Percentiles rank a stretch among this genome's conserved stretches.
These are phyloP conservation scores for Schizothorax lantsangensis DNA, from an alignment of 2,797 vertebrate species.

Conservation along the genomic window DNA sequence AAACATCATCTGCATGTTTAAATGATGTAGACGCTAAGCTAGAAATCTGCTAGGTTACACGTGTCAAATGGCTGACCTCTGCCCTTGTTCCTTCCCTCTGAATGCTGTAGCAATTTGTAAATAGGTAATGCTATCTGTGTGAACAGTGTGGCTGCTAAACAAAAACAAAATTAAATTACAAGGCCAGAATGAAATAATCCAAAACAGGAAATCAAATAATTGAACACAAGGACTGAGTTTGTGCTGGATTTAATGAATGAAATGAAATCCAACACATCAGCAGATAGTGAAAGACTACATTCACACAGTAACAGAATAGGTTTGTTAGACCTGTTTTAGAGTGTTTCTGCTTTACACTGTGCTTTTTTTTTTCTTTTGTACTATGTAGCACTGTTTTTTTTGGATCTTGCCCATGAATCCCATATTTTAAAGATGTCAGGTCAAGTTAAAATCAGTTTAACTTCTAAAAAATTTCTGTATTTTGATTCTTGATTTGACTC, in stretches of 20 bases:
- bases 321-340: conserved; percentile 2
- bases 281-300: not conserved
- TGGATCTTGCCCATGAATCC: not conserved
- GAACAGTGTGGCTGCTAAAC: conserved; percentile 10
- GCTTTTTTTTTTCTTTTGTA: too few relatives aligned
- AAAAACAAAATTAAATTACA: conserved; percentile 36
- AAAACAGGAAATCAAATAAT: not conserved
- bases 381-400: not conserved
- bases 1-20: conserved; percentile 39
- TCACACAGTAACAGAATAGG: not conserved
- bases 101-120: conserved; percentile 1
- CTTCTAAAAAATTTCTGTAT: not conserved
- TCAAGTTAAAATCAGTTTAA: not conserved
- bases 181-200: not conserved
- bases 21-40: conserved; percentile 6
- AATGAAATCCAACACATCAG: not conserved
- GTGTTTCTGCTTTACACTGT: not conserved
- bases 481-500: not conserved
- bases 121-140: conserved; percentile 1
- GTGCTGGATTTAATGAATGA: conserved; percentile 6
- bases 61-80: conserved; percentile 29
- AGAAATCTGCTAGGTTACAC: conserved; percentile 23
- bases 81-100: not conserved
- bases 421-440: not conserved
- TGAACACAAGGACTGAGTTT: not conserved